Conservation (phyloP, 2,797 vertebrate genomes). For the Arremon aurantiirostris region DNA sequence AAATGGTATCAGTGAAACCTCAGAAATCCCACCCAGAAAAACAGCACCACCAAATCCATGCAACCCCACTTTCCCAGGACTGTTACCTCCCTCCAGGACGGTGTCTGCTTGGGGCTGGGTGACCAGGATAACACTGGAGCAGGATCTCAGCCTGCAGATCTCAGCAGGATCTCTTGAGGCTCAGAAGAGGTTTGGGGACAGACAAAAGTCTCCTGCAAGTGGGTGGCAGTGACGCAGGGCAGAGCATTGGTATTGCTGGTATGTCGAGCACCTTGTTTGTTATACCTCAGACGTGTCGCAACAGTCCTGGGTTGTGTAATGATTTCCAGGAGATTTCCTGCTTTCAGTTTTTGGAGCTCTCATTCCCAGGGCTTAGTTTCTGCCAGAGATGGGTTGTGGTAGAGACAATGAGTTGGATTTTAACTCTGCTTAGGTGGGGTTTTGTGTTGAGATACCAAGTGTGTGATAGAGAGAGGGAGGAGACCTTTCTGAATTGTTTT, state of each 20-base stretch:
- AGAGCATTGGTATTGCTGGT: constrained; percentile 37
- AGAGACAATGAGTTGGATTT: background rate
- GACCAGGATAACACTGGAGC: background rate
- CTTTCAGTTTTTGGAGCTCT: background rate
- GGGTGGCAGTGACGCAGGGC: constrained; percentile 34
- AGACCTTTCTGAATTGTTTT: background rate
- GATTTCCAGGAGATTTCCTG: constrained; percentile 30
- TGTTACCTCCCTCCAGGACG: background rate
- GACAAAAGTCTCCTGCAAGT: constrained; percentile 4
- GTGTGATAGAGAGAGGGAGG: background rate
- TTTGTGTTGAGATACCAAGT: background rate
- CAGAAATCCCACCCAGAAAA: background rate
- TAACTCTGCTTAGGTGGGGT: background rate
- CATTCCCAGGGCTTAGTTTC: constrained; percentile 21
- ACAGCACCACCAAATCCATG: background rate
- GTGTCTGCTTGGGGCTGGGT: background rate
- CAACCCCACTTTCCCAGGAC: background rate
- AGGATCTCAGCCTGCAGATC: background rate
- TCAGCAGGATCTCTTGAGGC: background rate
- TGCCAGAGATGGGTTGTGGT: background rate
- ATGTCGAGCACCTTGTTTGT: constrained; percentile 58
- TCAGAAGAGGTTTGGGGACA: constrained; percentile 3
- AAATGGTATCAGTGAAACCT: background rate
- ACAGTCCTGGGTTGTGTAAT: constrained; percentile 45
- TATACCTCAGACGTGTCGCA: background rate